Evolutionary conservation across 2,113 vertebrate genomes (phyloP).

Genomic region (Pao palembangensis): DNA sequence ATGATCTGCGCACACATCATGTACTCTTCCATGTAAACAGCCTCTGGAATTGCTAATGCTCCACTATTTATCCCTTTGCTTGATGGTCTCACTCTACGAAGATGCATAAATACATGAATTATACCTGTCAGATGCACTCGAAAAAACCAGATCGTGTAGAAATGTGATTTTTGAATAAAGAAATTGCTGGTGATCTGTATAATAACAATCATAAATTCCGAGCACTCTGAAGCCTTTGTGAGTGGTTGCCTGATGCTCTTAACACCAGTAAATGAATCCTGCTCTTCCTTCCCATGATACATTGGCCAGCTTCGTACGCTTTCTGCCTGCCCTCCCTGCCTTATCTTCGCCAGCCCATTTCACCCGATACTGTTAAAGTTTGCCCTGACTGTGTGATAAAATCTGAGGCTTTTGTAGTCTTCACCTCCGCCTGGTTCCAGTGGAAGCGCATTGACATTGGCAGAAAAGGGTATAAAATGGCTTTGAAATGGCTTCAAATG

Average conservation of each 20-base stretch:
- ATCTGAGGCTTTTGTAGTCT: conserved; percentile 5
- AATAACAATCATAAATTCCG: too few species aligned
- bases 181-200: too few species aligned
- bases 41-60: conserved; percentile 56
- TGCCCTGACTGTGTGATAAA: conserved; percentile 53
- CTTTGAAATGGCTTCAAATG: neutral
- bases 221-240: too few species aligned
- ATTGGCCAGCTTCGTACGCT: neutral
- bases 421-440: conserved; percentile 30
- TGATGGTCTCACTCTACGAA: conserved; percentile 47
- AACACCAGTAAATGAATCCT: conserved; percentile 2
- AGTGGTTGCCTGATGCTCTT: neutral
- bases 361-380: conserved; percentile 40
- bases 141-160: neutral
- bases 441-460: neutral
- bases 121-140: conserved; percentile 27
- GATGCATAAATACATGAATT: conserved; percentile 47
- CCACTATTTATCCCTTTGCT: conserved; percentile 50
- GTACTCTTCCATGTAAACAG: conserved; percentile 58
- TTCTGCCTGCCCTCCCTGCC: neutral
- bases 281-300: conserved; percentile 15
- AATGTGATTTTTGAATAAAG: too few species aligned
- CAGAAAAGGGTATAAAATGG: neutral
- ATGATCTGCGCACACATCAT: conserved; percentile 52
- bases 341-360: conserved; percentile 28